A percentile compares a stretch with the other conserved stretches of the same genome.
Conservation (phyloP, 2,797 vertebrate species). For the Lacerta bilineata region DNA sequence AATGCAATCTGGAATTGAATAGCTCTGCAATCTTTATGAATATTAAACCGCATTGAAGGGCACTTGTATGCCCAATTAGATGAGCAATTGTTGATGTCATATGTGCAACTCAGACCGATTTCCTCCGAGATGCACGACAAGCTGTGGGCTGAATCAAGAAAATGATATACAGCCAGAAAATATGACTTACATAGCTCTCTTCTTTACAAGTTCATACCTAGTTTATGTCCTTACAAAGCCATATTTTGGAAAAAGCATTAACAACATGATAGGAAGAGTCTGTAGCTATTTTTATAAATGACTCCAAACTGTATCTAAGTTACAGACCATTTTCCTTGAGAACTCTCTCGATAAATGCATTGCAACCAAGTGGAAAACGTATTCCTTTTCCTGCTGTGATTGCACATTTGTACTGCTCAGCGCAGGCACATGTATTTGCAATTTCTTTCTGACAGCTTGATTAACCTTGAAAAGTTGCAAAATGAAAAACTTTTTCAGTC, state of each 20-base stretch:
- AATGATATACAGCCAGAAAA: slow-evolving; percentile 35
- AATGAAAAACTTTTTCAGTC: slow-evolving; percentile 47
- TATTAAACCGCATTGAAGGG: slow-evolving; percentile 48
- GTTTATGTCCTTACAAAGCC: slow-evolving; percentile 54
- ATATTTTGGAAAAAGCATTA: slow-evolving; percentile 59
- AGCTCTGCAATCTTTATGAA: slow-evolving; percentile 52
- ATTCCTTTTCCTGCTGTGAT: slow-evolving; percentile 76
- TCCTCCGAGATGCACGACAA: slow-evolving; percentile 43
- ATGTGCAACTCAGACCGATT: slow-evolving; percentile 16
- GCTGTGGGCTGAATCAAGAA: slow-evolving; percentile 41
- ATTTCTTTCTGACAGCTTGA: slow-evolving; percentile 72
- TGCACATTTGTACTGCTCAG: slow-evolving; percentile 73
- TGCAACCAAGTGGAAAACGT: slow-evolving; percentile 73
- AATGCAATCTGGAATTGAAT: slow-evolving; percentile 24
- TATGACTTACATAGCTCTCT: slow-evolving; percentile 35
- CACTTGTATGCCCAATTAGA: slow-evolving; percentile 53
- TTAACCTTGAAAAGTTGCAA: slow-evolving; percentile 74
- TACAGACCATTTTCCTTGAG: slow-evolving; percentile 72
- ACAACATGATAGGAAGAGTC: slow-evolving; percentile 45
- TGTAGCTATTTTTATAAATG: slow-evolving; percentile 62
- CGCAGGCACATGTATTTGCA: slow-evolving; percentile 67
- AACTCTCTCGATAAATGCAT: slow-evolving; percentile 70
- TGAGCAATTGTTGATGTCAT: slow-evolving; percentile 47
- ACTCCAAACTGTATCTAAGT: slow-evolving; percentile 65
- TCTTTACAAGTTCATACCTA: slow-evolving; percentile 48